These are phyloP conservation scores for Drosophila takahashii DNA, from an alignment of 1,140 invertebrate species.

Conservation along the genomic window DNA sequence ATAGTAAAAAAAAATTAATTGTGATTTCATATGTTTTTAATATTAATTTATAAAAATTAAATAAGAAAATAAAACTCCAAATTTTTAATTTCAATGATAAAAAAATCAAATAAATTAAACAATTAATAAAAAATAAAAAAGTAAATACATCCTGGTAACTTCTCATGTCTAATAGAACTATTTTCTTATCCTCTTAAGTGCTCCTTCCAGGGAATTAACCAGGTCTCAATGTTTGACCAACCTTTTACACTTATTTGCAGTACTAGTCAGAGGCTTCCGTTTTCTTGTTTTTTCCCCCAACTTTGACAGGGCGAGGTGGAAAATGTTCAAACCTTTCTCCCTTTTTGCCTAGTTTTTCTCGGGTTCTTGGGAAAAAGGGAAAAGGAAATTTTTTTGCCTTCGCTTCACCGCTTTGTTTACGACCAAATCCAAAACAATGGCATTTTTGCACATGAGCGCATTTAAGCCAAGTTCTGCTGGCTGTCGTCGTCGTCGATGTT, in stretches of 20 bases:
- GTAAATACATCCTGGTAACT: too few relatives aligned
- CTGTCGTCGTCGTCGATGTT: conserved; percentile 17
- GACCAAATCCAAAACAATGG: conserved; percentile 75
- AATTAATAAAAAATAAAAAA: background rate
- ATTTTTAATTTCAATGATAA: too few relatives aligned
- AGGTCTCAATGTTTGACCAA: conserved; percentile 18
- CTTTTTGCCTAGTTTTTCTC: conserved; percentile 56
- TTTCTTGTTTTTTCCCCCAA: conserved; percentile 12
- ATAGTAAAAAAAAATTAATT: too few relatives aligned
- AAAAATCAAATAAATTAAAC: background rate
- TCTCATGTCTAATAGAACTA: background rate
- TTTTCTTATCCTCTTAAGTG: background rate
- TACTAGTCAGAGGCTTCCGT: conserved; percentile 25
- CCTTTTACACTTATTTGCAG: conserved; percentile 40
- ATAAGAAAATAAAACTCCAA: too few relatives aligned
- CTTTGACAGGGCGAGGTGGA: conserved; percentile 6
- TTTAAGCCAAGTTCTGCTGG: conserved; percentile 55
- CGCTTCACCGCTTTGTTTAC: conserved; percentile 70
- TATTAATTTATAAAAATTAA: background rate
- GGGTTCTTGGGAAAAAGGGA: background rate
- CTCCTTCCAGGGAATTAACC: conserved; percentile 5
- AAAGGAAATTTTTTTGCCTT: conserved; percentile 33
- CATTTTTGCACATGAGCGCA: conserved; percentile 77
- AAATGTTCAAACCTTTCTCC: conserved; percentile 33
- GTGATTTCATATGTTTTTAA: too few relatives aligned